phyloP scores from a whole-genome alignment of 2,797 vertebrate genomes.

The Gila robusta region DNA sequence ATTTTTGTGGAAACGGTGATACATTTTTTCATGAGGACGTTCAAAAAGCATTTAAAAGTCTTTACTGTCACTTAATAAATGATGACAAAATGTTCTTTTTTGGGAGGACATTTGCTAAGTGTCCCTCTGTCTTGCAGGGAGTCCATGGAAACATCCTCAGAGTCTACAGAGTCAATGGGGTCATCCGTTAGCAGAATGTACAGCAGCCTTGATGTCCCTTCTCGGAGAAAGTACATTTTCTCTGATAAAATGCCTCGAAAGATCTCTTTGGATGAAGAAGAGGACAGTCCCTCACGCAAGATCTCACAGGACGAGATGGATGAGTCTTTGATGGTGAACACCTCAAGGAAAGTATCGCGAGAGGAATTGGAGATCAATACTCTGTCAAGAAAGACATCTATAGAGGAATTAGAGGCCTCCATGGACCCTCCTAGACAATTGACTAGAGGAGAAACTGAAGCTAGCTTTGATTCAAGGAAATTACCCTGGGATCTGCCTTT shows the following conservation, averaged over 20 bases:
- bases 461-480: slow-evolving; percentile 44
- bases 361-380: slow-evolving; percentile 55
- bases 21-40: not conserved
- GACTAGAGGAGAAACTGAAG: slow-evolving; percentile 35
- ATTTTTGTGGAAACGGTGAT: not conserved
- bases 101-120: not conserved
- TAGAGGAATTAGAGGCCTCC: slow-evolving; percentile 45
- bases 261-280: slow-evolving; percentile 68
- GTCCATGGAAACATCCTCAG: slow-evolving; percentile 86
- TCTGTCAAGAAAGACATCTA: slow-evolving; percentile 51
- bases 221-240: slow-evolving; percentile 67
- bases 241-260: slow-evolving; percentile 66
- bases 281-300: slow-evolving; percentile 81
- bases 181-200: slow-evolving; percentile 85
- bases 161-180: slow-evolving; percentile 85
- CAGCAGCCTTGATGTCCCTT: slow-evolving; percentile 69
- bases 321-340: slow-evolving; percentile 60
- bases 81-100: not conserved
- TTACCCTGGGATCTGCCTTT: slow-evolving; percentile 29
- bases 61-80: not conserved
- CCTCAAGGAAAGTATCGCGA: slow-evolving; percentile 62
- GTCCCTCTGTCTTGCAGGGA: slow-evolving; percentile 78
- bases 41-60: not conserved
- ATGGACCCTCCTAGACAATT: slow-evolving; percentile 21
- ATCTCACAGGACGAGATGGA: slow-evolving; percentile 81